phyloP scores from a whole-genome alignment of 1,140 invertebrate species.

The Aphelinus atriplicis region DNA sequence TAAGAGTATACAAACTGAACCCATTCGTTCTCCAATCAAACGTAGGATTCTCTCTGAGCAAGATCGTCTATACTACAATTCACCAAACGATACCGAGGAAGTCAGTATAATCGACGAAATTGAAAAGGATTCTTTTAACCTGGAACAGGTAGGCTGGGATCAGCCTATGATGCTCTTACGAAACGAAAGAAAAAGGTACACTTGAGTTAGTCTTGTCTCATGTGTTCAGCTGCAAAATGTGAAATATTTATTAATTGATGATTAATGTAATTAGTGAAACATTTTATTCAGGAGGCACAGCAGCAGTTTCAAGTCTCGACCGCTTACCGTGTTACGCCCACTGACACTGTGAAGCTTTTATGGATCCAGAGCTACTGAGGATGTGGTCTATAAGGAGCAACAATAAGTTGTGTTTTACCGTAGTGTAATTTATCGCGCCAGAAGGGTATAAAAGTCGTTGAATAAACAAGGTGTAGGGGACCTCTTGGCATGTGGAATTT shows the following conservation, averaged over 20 bases:
- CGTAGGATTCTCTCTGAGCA: conserved; percentile 59
- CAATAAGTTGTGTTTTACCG: conserved; percentile 55
- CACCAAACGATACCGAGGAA: conserved; percentile 50
- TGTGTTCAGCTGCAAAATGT: too few relatives aligned
- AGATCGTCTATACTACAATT: conserved; percentile 55
- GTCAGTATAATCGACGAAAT: conserved; percentile 46
- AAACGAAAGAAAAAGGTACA: conserved; percentile 63
- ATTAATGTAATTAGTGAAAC: too few relatives aligned
- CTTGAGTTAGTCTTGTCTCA: too few relatives aligned
- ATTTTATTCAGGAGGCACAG: conserved; percentile 59
- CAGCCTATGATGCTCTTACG: conserved; percentile 54
- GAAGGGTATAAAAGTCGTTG: conserved; percentile 36
- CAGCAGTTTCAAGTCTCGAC: conserved; percentile 61
- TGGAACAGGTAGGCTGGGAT: conserved; percentile 52
- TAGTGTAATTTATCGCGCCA: conserved; percentile 50
- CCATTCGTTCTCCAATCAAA: conserved; percentile 59
- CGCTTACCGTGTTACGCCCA: conserved; percentile 59
- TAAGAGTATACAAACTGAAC: conserved; percentile 70
- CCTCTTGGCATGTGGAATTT: conserved; percentile 68
- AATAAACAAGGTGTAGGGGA: conserved; percentile 53
- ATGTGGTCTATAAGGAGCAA: conserved; percentile 26
- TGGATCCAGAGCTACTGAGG: conserved; percentile 35
- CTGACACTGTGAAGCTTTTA: conserved; percentile 56
- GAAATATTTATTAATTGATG: too few relatives aligned
- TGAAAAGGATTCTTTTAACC: conserved; percentile 51